Conservation (phyloP, 2,113 vertebrate species). For the Struthio camelus region DNA sequence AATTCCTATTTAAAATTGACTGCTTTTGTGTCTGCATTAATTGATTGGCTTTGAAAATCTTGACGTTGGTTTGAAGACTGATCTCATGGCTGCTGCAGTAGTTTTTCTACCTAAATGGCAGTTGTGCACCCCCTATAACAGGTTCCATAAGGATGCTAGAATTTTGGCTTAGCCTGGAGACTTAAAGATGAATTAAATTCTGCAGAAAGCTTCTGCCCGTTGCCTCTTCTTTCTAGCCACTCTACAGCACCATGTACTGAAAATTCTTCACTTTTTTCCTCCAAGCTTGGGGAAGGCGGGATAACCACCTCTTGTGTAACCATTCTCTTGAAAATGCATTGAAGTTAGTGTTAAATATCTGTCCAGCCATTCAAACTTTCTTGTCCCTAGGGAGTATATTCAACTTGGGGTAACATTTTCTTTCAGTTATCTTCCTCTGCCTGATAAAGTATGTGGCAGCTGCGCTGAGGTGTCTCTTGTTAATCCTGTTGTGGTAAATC, state of each 20-base stretch:
- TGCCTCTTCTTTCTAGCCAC: neutral
- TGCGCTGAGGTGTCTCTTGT: neutral
- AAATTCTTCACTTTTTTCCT: neutral
- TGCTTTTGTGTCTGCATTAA: neutral
- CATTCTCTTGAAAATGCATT: neutral
- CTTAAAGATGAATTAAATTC: neutral
- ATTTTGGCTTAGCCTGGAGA: neutral
- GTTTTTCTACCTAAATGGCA: fast-evolving
- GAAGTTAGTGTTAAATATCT: neutral
- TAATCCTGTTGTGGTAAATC: neutral
- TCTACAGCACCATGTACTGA: neutral
- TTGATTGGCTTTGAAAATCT: neutral
- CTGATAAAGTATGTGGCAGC: neutral
- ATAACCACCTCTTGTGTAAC: neutral
- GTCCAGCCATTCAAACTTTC: neutral
- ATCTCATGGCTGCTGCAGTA: neutral
- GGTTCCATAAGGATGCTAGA: neutral
- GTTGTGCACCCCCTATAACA: fast-evolving
- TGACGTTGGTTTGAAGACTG: neutral
- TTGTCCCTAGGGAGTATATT: neutral
- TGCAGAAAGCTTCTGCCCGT: neutral
- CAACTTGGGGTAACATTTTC: neutral
- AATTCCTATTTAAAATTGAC: neutral
- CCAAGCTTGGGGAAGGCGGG: neutral
- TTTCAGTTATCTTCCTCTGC: neutral